Base-by-base conservation (phyloP, 2,113 vertebrate genomes). In the Epinephelus cyanopodus region DNA sequence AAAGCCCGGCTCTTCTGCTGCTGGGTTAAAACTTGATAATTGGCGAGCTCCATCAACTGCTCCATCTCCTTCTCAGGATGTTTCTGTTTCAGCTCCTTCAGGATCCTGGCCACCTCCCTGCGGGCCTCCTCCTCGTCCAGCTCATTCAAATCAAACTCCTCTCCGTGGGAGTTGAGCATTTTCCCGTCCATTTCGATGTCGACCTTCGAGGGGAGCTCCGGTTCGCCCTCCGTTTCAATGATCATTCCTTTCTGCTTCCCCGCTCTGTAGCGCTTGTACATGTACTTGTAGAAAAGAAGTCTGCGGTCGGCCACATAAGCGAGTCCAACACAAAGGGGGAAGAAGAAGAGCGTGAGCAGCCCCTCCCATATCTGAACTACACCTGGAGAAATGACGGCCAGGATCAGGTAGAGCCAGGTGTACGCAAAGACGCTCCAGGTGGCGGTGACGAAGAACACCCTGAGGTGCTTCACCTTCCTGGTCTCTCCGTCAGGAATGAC, bases 391-490 rank as follows among this genome's bases (percentile, higher is more conserved):
- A 96, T 94, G 33, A 99, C 96, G 0, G 98, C 98, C 61, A 99
- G 88, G 92, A 99, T 99, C 77, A 99, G 92, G 86, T 99, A 99
- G 2, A 99, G 96, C 98, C 98, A 99, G 48, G 94, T 97, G 82
- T 99, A 99, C 2, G 98, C 98, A 45, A 99, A 99, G 87, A 99
- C 95, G 90, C 98, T 99, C 98, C 98, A 99, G 50, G 97, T 86
- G 0, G 98, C 98, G 0, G 98, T 99, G 77, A 99, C 97, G 18
- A 99, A 99, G 91, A 99, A 99, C 61, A 99, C 98, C 6, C 98
- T 78, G 48, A 99, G 90, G 86, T 99, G 98, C 85, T 99, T 99
- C 29, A 99, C 97, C 90, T 96, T 97, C 58, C 98, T 95, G 2
- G 96, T 96, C 82, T 99, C 95, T 13, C 98, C 98, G 0, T 99